Evolutionary conservation across 2,888 invertebrate species (phyloP), one percentile per base, ranked within the genome.

Genomic region (Dryadula phaetusa): DNA sequence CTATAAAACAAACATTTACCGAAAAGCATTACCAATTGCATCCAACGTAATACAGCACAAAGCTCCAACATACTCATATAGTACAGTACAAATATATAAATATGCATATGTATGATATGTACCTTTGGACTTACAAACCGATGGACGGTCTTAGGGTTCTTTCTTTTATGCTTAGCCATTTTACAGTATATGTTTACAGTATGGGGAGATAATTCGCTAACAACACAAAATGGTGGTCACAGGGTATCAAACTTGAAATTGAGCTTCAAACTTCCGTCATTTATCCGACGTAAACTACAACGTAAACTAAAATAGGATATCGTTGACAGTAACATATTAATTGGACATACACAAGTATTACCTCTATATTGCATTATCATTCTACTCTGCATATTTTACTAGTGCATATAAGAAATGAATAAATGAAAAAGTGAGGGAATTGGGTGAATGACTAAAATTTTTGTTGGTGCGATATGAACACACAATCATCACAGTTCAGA

Each of bases 221-320:
- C 16, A 25, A 52, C 8, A 32, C 32, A n/a, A n/a, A 49, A 25
- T 25, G n/a, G 49, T 28, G 25, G 49, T 25, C n/a, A 7, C 25
- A 14, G 25, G 49, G 8, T 28, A 28, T 49, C n/a, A n/a, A 49
- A 49, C 49, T 49, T 25, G n/a, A 25, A 49, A 28, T 47, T n/a
- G 47, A 47, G 47, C 49, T 49, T 49, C 49, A 49, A 49, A 28
- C 49, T 49, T 49, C 49, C 25, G 49, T 49, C 49, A 25, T 49
- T 49, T 25, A 25, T 49, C 49, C 49, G 25, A 49, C 14, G 49
- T 49, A 2, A 49, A 28, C 49, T 49, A 49, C 49, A 49, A 49
- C 47, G 22, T n/a, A n/a, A 5, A 12, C 18, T n/a, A n/a, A n/a
- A n/a, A n/a, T n/a, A n/a, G 37, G 37, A 37, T 12, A 37, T 25